Base-by-base conservation (phyloP, 2,113 vertebrate species). In the Furnarius figulus region DNA sequence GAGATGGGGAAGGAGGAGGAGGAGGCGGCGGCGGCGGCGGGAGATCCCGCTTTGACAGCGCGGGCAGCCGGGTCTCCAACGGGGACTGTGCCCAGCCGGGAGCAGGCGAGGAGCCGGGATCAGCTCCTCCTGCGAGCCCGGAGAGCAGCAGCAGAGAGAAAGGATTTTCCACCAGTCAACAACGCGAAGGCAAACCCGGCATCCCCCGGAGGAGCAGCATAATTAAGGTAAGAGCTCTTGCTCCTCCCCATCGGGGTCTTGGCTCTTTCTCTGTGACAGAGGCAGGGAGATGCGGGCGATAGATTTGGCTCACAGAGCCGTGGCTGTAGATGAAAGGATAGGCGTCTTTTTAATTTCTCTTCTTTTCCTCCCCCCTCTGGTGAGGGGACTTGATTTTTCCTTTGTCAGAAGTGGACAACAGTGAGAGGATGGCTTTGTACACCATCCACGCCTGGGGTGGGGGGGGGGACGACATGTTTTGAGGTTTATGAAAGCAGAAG, bases 151-250 rank as follows among this genome's bases (percentile, higher is more conserved):
- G 93, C 75, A 93, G 88, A 16, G 98, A 98, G 42, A 97, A 96
- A 77, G 98, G 94, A 70, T 95, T 91, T 89, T 85, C 86, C 89
- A 14, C 30, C 44, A 28, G 89, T 37, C 96, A 65, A 15, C 96
- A 93, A 46, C 79, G 95, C 87, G 99, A 99, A 27, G 96, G 92
- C 97, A 99, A 98, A 83, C 68, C 98, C 28, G 98, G 99, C 85
- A 98, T 99, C 93, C 99, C 99, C 76, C 98, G 98, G 88, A 98
- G 99, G 97, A 99, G 99, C 98, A 99, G 99, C 97, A 99, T 99
- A 95, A 99, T 99, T 95, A 99, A 99, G 99, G 99, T 99, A 98
- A 98, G 96, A 67, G 42, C 87, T 20, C 53, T 77, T 31, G 91
- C 85, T 75, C 88, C 93, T 85, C 85, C 90, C 80, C 23, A 21